Evolutionary conservation across 2,797 vertebrate species (phyloP).

Genomic region (Taenioides sp.): DNA sequence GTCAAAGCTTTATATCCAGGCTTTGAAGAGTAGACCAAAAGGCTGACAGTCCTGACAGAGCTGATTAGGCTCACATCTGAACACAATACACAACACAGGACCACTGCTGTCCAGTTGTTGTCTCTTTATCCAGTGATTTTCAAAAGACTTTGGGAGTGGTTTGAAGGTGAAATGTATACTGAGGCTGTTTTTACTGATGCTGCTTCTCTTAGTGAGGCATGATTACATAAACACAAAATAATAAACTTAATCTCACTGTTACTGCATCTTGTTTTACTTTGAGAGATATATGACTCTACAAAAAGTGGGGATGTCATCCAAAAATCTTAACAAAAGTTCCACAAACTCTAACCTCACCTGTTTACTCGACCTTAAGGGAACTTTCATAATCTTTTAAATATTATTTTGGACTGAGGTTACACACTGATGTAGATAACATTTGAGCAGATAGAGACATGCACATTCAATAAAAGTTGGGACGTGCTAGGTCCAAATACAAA

Average conservation of each 20-base stretch:
- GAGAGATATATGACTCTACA: too few relatives aligned
- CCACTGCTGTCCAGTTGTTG: slow-evolving; percentile 47
- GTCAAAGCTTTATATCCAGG: slow-evolving; percentile 58
- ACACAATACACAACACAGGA: slow-evolving; percentile 41
- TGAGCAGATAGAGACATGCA: too few relatives aligned
- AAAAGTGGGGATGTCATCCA: not conserved
- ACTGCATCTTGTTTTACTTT: too few relatives aligned
- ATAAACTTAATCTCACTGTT: too few relatives aligned
- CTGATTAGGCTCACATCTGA: slow-evolving; percentile 67
- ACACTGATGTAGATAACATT: too few relatives aligned
- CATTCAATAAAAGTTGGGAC: too few relatives aligned
- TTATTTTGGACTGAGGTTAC: too few relatives aligned
- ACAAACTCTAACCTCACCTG: too few relatives aligned
- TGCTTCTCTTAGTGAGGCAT: slow-evolving; percentile 21
- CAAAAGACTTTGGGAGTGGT: slow-evolving; percentile 37
- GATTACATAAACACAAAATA: slow-evolving; percentile 13
- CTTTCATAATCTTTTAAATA: too few relatives aligned
- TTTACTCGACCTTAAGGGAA: too few relatives aligned
- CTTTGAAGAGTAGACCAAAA: slow-evolving; percentile 62
- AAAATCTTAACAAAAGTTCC: not conserved
- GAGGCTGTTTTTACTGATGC: slow-evolving; percentile 5
- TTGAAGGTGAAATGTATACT: slow-evolving; percentile 23
- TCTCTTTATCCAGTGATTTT: slow-evolving; percentile 56
- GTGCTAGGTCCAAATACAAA: too few relatives aligned
- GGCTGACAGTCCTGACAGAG: slow-evolving; percentile 60